phyloP scores from a whole-genome alignment of 1,140 invertebrate species.

The Leptopilina boulardi region DNA sequence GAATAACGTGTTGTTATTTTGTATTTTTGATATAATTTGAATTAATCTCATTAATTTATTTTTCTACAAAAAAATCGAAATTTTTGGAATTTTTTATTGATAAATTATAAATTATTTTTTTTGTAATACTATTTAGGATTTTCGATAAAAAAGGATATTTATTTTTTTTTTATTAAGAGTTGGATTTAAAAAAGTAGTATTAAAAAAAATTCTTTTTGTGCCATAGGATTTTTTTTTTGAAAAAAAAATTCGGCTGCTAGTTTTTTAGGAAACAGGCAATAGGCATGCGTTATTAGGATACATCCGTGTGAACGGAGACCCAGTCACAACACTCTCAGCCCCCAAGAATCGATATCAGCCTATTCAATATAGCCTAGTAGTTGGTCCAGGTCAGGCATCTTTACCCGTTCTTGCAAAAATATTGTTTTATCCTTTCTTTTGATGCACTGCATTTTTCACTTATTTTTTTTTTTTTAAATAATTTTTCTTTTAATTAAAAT shows the following conservation, averaged over 20 bases:
- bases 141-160: too few species aligned
- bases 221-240: background rate
- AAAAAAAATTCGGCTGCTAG: background rate
- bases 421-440: constrained; percentile 2
- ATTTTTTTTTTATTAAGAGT: too few species aligned
- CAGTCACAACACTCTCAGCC: constrained; percentile 14
- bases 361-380: constrained; percentile 24
- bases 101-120: too few species aligned
- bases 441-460: background rate
- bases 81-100: too few species aligned
- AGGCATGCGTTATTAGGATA: constrained; percentile 12
- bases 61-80: too few species aligned
- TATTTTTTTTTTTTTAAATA: background rate
- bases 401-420: constrained; percentile 6
- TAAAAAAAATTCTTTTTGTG: too few species aligned
- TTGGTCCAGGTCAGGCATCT: constrained; percentile 45
- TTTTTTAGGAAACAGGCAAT: background rate
- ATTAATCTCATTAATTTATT: too few species aligned
- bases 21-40: background rate
- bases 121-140: too few species aligned
- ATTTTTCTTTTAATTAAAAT: background rate
- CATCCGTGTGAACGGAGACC: constrained; percentile 6
- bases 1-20: constrained; percentile 3
- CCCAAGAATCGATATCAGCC: constrained; percentile 33
- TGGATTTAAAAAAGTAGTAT: too few species aligned